Base-by-base conservation (phyloP, 2,113 vertebrate genomes). In the Archilochus colubris region DNA sequence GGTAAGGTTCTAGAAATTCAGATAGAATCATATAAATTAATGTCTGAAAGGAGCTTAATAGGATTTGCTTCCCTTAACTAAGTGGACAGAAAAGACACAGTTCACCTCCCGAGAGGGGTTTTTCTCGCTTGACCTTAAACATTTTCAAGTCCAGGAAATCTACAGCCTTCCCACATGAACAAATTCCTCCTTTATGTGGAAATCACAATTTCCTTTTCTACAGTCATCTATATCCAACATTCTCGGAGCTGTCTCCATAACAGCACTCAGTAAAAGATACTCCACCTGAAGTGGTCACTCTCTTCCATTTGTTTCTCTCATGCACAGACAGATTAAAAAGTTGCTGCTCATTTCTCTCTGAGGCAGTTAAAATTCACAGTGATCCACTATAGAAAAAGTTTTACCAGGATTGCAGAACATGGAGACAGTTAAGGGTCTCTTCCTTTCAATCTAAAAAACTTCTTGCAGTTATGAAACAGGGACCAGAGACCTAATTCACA, bases 381-480 rank as follows among this genome's bases (percentile, higher is more conserved):
- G 24, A 12, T 14, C 27, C 22, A 28, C 48, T 58, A 27, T 44
- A 38, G 23, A 33, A 66, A 7, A 94, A 83, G 19, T 70, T 93
- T 91, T 66, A 88, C 46, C 61, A 13, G 33, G 46, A 76, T 21
- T 90, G 68, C 62, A 79, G 66, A 82, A 84, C 24, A 51, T 38
- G 31, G 73, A 93, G n/a, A 70, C 22, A 70, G 75, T 89, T 89
- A 75, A 88, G 14, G 23, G 10, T 66, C 51, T 51, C 20, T 64
- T 93, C 38, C 93, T 89, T 92, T 82, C 92, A 92, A 59, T 43
- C 50, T 91, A 72, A 88, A 95, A 46, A 91, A 14, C 19, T 74
- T 14, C 76, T 95, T 82, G 31, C n/a, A 58, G 25, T 79, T 89
- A 74, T 23, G 57, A 93, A 96, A 76, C 31, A 76, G 40, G 43